These are phyloP conservation scores for Macrobrachium rosenbergii DNA, from an alignment of 1,140 invertebrate species.

Conservation along the genomic window DNA sequence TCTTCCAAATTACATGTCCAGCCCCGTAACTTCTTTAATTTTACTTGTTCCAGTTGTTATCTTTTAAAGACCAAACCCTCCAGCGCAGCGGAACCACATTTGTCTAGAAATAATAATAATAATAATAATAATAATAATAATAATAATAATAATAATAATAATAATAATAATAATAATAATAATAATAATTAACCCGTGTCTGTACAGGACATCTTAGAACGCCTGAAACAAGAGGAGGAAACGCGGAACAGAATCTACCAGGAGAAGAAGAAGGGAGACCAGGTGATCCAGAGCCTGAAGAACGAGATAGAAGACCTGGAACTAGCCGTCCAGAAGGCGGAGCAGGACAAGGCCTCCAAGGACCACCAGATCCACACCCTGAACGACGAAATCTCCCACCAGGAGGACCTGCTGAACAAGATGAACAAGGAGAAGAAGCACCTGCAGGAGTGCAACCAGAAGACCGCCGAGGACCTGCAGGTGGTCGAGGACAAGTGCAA, in stretches of 20 bases:
- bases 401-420: constrained; percentile 73
- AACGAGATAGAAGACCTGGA: constrained; percentile 98
- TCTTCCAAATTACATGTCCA: too few relatives aligned
- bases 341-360: constrained; percentile 67
- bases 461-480: constrained; percentile 72
- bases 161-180: too few relatives aligned
- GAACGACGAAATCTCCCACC: constrained; percentile 36
- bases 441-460: constrained; percentile 73
- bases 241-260: constrained; percentile 77
- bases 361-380: constrained; percentile 41
- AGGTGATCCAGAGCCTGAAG: constrained; percentile 91
- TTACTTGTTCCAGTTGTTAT: too few relatives aligned
- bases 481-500: constrained; percentile 67
- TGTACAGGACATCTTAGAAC: constrained; percentile 91
- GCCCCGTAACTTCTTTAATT: too few relatives aligned
- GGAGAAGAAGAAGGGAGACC: constrained; percentile 91
- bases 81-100: too few relatives aligned
- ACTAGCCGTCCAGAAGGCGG: constrained; percentile 87
- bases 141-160: too few relatives aligned
- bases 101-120: too few relatives aligned
- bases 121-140: too few relatives aligned
- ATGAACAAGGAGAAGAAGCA: constrained; percentile 79
- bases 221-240: constrained; percentile 95
- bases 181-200: too few relatives aligned
- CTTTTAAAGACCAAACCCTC: too few relatives aligned